Evolutionary conservation across 2,888 invertebrate genomes (phyloP).

Genomic region (Tenthredo notha): DNA sequence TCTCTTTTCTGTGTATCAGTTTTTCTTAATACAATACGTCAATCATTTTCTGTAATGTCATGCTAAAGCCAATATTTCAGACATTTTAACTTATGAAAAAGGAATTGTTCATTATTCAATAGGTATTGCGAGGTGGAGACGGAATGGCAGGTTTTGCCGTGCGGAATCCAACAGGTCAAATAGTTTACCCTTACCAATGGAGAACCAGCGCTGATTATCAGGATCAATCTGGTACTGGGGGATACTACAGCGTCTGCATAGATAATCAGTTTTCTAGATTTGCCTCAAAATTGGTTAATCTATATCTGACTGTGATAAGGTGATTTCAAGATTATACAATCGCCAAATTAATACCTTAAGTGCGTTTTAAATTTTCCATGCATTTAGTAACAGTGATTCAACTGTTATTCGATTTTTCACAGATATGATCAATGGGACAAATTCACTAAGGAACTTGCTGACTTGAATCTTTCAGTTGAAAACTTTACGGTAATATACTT

Average conservation of each 20-base stretch:
- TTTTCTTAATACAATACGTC: background rate
- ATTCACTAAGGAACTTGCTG: constrained; percentile 93
- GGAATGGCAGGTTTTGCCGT: constrained; percentile 96
- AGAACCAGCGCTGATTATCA: constrained; percentile 93
- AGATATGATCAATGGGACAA: constrained; percentile 96
- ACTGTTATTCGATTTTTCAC: constrained; percentile 56
- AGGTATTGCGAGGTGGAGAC: constrained; percentile 96
- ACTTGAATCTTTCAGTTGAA: constrained; percentile 91
- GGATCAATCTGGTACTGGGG: constrained; percentile 89
- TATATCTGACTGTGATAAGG: constrained; percentile 93
- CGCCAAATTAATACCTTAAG: background rate
- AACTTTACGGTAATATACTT: constrained; percentile 90
- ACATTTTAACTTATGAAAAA: background rate
- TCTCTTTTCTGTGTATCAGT: background rate
- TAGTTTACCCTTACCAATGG: constrained; percentile 96
- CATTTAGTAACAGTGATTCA: background rate
- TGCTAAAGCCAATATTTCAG: background rate
- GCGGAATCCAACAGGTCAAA: constrained; percentile 89
- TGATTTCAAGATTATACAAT: constrained; percentile 62
- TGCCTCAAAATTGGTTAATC: constrained; percentile 92
- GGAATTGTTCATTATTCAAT: constrained; percentile 37
- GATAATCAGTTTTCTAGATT: constrained; percentile 96
- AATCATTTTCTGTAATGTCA: background rate
- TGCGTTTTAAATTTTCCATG: background rate
- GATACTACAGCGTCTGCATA: constrained; percentile 94